A percentile compares a stretch with the other conserved stretches of the same genome.
These are phyloP conservation scores for Caenorhabditis elegans DNA, from an alignment of 1,140 invertebrate species.

Conservation along the genomic window WBcel235 BX284606.5:8012501-8013000, in stretches of 20 bases:
- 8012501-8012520: too few relatives aligned
- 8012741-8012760: neutral
- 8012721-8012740: neutral
- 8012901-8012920: neutral
- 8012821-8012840: too few relatives aligned
- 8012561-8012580: too few relatives aligned
- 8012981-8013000: neutral
- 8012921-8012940: neutral
- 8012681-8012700: neutral
- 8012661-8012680: conserved; percentile 1
- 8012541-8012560: too few relatives aligned
- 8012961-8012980: neutral
- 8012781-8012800: neutral
- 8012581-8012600: too few relatives aligned
- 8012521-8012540: too few relatives aligned
- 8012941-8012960: too few relatives aligned
- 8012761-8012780: neutral
- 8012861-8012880: neutral
- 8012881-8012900: neutral
- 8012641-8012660: neutral
- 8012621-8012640: neutral
- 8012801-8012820: neutral
- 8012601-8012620: neutral
- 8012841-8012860: neutral
- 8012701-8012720: neutral